Evolutionary conservation across 1,140 invertebrate genomes (phyloP).

Genomic region (Himalopsyche phryganea): DNA sequence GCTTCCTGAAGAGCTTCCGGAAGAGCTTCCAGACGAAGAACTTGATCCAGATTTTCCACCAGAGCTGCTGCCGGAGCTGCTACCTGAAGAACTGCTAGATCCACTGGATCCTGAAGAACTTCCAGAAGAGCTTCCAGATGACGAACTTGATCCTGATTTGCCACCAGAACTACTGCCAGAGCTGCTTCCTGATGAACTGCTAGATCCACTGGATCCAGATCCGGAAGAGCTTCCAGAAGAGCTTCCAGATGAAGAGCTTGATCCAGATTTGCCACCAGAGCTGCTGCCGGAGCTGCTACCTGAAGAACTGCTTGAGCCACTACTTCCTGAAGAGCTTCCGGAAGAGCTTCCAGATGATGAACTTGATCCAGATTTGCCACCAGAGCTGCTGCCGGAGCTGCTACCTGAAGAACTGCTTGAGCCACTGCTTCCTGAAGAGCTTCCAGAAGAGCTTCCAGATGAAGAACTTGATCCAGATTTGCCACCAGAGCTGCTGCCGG

Average conservation of each 20-base stretch:
- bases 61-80: neutral
- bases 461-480: neutral
- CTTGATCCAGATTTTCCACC: neutral
- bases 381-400: neutral
- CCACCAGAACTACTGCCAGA: neutral
- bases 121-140: neutral
- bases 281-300: too few relatives aligned
- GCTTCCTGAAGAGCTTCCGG: too few relatives aligned
- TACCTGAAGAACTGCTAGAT: neutral
- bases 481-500: neutral
- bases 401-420: neutral
- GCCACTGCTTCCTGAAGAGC: too few relatives aligned
- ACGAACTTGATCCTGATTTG: neutral
- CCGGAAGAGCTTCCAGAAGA: too few relatives aligned
- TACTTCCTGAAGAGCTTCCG: too few relatives aligned
- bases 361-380: neutral
- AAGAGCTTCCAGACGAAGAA: neutral
- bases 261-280: too few relatives aligned
- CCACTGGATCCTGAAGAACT: neutral
- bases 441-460: neutral
- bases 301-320: too few relatives aligned
- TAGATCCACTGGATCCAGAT: too few relatives aligned
- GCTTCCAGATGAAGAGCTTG: too few relatives aligned
- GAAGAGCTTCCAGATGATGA: neutral
- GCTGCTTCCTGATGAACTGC: too few relatives aligned